Percentiles rank a stretch among this genome's conserved stretches.
Conservation (phyloP, 2,888 invertebrate species). For the Mycalesis mineus region DNA sequence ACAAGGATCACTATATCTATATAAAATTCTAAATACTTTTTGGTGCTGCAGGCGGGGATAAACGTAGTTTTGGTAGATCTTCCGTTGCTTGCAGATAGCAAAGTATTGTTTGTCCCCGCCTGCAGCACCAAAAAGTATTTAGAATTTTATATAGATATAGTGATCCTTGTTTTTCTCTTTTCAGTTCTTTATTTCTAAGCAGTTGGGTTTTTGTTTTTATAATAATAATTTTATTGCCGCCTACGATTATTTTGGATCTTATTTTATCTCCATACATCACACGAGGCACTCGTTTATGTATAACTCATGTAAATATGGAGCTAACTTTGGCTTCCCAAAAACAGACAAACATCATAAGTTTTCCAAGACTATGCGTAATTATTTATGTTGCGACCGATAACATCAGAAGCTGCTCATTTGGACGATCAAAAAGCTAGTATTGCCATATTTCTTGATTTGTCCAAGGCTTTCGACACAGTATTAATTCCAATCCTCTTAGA, state of each 20-base stretch:
- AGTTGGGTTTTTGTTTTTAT: too few relatives aligned
- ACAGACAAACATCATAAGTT: conserved; percentile 27
- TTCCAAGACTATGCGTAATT: not conserved
- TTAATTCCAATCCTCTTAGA: not conserved
- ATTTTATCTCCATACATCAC: conserved; percentile 10
- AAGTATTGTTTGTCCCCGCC: too few relatives aligned
- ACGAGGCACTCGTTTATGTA: conserved; percentile 25
- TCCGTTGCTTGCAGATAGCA: too few relatives aligned
- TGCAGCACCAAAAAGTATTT: too few relatives aligned
- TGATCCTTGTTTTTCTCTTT: too few relatives aligned
- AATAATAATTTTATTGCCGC: conserved; percentile 8
- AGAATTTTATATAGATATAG: too few relatives aligned
- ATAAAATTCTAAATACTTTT: too few relatives aligned
- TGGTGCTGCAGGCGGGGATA: too few relatives aligned
- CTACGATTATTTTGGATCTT: not conserved
- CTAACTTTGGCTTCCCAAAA: conserved; percentile 27
- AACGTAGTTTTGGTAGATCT: too few relatives aligned
- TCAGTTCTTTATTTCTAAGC: too few relatives aligned
- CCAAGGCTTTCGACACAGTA: not conserved
- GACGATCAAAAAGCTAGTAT: not conserved
- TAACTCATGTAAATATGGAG: conserved; percentile 25
- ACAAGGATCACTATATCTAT: too few relatives aligned
- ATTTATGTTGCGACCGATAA: too few relatives aligned
- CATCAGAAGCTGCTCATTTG: not conserved
- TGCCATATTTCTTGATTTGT: not conserved